Base-by-base conservation (phyloP, 2,888 invertebrate species). In the Lithophane ornitopus region DNA sequence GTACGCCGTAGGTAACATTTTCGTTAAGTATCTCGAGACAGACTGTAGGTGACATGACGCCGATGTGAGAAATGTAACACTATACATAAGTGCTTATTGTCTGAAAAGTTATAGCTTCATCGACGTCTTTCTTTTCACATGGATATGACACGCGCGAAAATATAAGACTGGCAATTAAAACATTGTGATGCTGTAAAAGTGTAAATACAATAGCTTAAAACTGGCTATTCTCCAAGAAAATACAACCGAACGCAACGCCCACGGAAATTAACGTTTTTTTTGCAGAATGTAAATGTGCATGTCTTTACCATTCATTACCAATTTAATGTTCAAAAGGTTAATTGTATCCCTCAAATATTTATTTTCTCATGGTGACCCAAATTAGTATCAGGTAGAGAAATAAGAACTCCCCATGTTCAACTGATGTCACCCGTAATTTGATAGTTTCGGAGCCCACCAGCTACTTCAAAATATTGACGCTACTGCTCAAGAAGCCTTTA, bases 51-150 rank as follows among this genome's bases (percentile, higher is more conserved):
- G 78, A 81, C 81, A 81, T 72, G 44, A 74, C 46, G 61, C 61
- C 70, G 61, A 71, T 89, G 86, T 88, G 89, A 61, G 88, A 88
- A 88, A 87, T 84, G 74, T 89, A 74, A 81, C 83, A 87, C 84
- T 82, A 34, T 6, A 82, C 70, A 76, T 78, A 84, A 84, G 82
- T 78, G 74, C 67, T 85, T 78, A 81, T 82, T 85, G 77, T 84
- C 68, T 66, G 61, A 85, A 81, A 67, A 86, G 61, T 80, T 75
- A 82, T 76, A 70, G 73, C 70, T 76, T 78, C 70, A 79, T 81
- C 66, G 70, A 70, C 63, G 39, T 82, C 77, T 84, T 76, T 80
- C 80, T 76, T 69, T 80, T 78, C 73, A 71, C 79, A 76, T 69
- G 76, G 62, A 74, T 78, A 79, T 65, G 68, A 70, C 63, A 77